Evolutionary conservation across 2,888 invertebrate genomes (phyloP), one percentile per base, ranked within the genome.

Genomic region (Anagyrus pseudococci): DNA sequence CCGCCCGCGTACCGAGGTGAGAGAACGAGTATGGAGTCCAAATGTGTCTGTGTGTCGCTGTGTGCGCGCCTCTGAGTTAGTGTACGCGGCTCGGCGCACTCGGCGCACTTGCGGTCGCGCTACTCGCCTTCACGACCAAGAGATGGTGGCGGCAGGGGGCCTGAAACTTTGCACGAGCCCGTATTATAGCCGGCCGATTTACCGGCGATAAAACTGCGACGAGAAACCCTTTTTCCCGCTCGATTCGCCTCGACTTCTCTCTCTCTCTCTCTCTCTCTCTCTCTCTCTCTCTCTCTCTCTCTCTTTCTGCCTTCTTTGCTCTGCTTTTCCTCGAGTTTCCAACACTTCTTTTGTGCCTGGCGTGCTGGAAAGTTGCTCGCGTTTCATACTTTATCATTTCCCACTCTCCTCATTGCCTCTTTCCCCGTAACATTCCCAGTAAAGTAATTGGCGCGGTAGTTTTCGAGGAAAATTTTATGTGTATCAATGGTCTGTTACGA

Each of bases 121-220:
- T 2, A n/a, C n/a, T n/a, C 33, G 33, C 15, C 6, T 29, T 10
- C 15, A 37, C 13, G 33, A 15, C 8, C 10, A 8, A 37, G 15
- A 15, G 15, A 29, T 29, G 10, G 29, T 4, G 29, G 29, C 6
- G 29, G 29, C 10, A 10, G 33, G 26, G 22, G 37, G n/a, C 23
- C 10, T 19, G 52, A 56, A 58, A 58, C 43, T 49, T 43, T 44
- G 49, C 58, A 37, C 43, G 58, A 50, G 44, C 58, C 46, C 33
- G 50, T 43, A 58, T 58, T 50, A 58, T 57, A 52, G 52, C 23
- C 52, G 52, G 44, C 52, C 56, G 56, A 62, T 62, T 62, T 62
- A 50, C 58, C 58, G 44, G 54, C 62, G 54, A 58, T 63, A 58
- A 58, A 49, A 44, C 54, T 54, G 26, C 49, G 49, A 54, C 58